Conservation (phyloP, 64 coral and sea anemone genomes). For the Dendronephthya gigantea region DNA sequence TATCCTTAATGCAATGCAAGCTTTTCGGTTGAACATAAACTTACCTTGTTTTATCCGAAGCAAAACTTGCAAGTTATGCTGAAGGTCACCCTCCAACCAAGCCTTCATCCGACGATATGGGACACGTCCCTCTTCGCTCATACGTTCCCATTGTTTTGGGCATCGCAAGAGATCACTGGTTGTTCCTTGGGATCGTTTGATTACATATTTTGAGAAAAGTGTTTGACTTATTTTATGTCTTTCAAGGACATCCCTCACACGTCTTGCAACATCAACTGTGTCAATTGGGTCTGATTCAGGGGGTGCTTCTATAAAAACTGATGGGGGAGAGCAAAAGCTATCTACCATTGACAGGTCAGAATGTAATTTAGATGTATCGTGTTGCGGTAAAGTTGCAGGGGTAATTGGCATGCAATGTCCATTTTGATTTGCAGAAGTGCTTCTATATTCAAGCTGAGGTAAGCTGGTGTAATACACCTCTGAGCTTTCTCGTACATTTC, state of each 20-base stretch:
- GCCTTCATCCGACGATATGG: constrained; percentile 7
- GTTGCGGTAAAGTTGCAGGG: background rate
- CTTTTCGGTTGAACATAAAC: background rate
- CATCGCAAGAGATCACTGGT: background rate
- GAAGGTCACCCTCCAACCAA: background rate
- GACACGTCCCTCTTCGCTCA: background rate
- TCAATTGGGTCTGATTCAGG: background rate
- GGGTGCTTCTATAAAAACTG: background rate
- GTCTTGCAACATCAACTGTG: background rate
- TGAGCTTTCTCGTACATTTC: background rate
- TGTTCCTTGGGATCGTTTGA: background rate
- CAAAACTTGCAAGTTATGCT: background rate
- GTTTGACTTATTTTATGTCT: constrained; percentile 11
- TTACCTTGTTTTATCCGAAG: constrained; percentile 4
- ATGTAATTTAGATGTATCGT: background rate
- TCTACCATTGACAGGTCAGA: background rate
- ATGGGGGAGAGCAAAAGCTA: background rate
- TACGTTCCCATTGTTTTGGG: background rate
- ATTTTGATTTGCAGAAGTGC: background rate
- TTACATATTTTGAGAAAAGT: constrained; percentile 7
- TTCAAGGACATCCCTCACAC: background rate
- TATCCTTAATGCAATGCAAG: background rate
- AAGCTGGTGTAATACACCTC: background rate
- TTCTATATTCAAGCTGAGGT: background rate
- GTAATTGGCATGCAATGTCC: background rate